Percentiles rank a stretch among this genome's conserved stretches.
Evolutionary conservation across 2,797 vertebrate genomes (phyloP).

Genomic region (Diglossa cyanea): DNA sequence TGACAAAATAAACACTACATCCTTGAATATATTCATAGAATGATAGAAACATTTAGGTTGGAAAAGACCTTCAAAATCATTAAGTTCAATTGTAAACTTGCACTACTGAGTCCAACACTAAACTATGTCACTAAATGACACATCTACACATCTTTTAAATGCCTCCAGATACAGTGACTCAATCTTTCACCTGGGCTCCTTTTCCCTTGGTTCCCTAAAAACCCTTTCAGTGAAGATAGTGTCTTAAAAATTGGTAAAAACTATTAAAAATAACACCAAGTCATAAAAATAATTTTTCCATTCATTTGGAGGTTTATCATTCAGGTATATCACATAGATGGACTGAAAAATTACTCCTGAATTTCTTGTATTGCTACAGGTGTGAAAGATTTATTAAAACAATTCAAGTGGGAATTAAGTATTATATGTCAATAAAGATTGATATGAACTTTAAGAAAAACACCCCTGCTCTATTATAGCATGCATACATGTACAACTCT

Average conservation of each 20-base stretch:
- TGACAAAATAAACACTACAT: not conserved
- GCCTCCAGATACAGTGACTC: not conserved
- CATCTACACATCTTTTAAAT: not conserved
- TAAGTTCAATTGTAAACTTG: accelerated
- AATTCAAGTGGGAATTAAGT: not conserved
- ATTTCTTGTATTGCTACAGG: not conserved
- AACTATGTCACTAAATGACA: not conserved
- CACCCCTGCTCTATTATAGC: accelerated
- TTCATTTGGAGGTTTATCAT: not conserved
- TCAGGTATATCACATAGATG: not conserved
- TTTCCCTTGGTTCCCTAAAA: not conserved
- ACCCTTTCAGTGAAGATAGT: not conserved
- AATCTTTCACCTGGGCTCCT: too few relatives aligned
- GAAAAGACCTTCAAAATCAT: not conserved
- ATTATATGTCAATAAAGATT: not conserved
- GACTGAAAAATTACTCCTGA: not conserved
- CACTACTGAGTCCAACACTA: not conserved
- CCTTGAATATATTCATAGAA: not conserved
- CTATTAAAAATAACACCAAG: not conserved
- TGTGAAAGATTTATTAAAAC: not conserved
- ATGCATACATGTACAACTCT: not conserved
- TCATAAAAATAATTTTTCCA: not conserved
- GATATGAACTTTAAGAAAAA: not conserved
- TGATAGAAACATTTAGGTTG: not conserved
- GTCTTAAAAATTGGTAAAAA: not conserved